Conservation (phyloP, 35 echinoderm and acorn worm species). For the Ophiothrix spiculata region DNA sequence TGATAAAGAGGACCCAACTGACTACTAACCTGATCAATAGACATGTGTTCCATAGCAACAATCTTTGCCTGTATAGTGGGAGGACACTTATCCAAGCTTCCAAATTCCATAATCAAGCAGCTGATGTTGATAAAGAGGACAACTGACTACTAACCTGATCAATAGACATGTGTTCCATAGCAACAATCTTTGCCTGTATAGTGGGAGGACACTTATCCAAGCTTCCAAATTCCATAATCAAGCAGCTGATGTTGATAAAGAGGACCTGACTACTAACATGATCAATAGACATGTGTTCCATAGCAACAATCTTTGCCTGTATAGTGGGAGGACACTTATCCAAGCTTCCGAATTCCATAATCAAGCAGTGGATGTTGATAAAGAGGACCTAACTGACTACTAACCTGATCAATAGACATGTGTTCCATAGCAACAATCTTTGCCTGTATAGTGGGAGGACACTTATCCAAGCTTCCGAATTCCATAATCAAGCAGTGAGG, state of each 20-base stretch:
- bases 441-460: conserved; percentile 81
- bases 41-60: conserved; percentile 77
- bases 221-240: conserved; percentile 81
- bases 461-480: conserved; percentile 82
- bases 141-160: not conserved
- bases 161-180: not conserved
- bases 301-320: conserved; percentile 79
- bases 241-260: conserved; percentile 71
- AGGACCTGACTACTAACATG: conserved; percentile 41
- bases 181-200: too few species aligned
- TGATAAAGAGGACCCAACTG: conserved; percentile 51
- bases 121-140: too few species aligned
- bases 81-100: conserved; percentile 82
- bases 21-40: conserved; percentile 70
- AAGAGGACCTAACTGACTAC: conserved; percentile 26
- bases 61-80: conserved; percentile 79
- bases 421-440: conserved; percentile 82
- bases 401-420: conserved; percentile 81
- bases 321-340: conserved; percentile 84
- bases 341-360: conserved; percentile 79
- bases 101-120: conserved; percentile 78
- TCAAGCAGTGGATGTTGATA: conserved; percentile 75
- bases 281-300: conserved; percentile 73
- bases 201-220: too few species aligned
- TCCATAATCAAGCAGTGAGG: conserved; percentile 75